phyloP scores from a whole-genome alignment of 2,113 vertebrate species.

The Boulengeromyrus knoepffleri region DNA sequence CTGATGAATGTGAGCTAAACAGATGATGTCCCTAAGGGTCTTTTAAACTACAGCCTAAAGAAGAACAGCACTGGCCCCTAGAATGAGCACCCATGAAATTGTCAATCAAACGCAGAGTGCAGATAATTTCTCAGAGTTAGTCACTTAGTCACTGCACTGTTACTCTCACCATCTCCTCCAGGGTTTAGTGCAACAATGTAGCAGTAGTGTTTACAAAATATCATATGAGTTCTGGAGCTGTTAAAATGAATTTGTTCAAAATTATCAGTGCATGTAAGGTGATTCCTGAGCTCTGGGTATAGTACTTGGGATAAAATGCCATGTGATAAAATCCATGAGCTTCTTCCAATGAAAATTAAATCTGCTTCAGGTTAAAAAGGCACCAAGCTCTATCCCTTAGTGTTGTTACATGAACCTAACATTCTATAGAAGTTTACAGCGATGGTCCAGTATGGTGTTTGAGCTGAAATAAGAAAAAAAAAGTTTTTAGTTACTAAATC shows the following conservation, averaged over 20 bases:
- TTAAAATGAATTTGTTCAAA: not conserved
- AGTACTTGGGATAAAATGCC: not conserved
- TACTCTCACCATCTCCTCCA: not conserved
- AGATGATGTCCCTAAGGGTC: not conserved
- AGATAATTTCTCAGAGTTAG: not conserved
- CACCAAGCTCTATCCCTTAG: not conserved
- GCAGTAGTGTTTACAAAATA: not conserved
- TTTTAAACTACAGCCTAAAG: not conserved
- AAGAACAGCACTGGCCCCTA: not conserved
- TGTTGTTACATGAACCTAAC: not conserved
- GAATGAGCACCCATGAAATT: not conserved
- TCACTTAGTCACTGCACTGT: not conserved
- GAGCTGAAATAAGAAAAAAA: not conserved
- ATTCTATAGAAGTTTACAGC: not conserved
- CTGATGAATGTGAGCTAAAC: not conserved
- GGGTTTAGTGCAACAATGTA: not conserved
- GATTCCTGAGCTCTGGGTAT: not conserved
- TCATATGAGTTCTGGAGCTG: not conserved
- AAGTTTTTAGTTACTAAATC: slow-evolving; percentile 21
- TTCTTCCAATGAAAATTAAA: slow-evolving; percentile 1
- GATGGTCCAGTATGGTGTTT: not conserved
- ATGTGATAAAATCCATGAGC: not conserved
- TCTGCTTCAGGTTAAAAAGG: not conserved
- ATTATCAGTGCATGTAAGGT: not conserved
- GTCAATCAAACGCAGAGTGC: not conserved